A percentile compares a stretch with the other conserved stretches of the same genome.
Evolutionary conservation across 2,113 vertebrate genomes (phyloP).

Genomic region (Callopanchax toddi): DNA sequence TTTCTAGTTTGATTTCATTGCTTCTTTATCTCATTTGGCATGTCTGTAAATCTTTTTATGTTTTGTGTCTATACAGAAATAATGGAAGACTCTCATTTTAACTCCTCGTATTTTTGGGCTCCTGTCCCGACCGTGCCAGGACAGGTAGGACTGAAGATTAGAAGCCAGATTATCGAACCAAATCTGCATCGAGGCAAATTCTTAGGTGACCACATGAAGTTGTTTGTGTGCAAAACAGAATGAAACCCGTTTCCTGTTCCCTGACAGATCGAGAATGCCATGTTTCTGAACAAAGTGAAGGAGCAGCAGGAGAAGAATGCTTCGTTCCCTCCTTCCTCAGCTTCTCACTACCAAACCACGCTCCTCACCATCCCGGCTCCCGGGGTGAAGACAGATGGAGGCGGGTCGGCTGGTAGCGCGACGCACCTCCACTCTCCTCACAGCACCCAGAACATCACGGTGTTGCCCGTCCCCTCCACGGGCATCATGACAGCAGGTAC

Average conservation of each 20-base stretch:
- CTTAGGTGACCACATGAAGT: too few species aligned
- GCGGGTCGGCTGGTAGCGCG: conserved; percentile 76
- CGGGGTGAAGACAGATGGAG: conserved; percentile 86
- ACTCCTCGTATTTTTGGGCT: conserved; percentile 99
- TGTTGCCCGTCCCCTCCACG: conserved; percentile 93
- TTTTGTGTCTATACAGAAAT: conserved; percentile 81
- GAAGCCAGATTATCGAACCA: too few species aligned
- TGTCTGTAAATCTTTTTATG: conserved; percentile 36
- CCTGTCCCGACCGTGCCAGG: conserved; percentile 91
- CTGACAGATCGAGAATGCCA: conserved; percentile 92
- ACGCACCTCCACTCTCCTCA: conserved; percentile 89
- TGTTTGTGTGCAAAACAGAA: too few species aligned
- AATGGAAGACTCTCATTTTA: conserved; percentile 99
- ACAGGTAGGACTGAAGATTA: conserved; percentile 88
- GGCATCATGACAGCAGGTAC: conserved; percentile 96
- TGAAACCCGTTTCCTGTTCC: neutral
- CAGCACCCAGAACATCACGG: conserved; percentile 93
- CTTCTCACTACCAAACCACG: conserved; percentile 92
- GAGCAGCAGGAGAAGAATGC: conserved; percentile 95
- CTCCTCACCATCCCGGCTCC: conserved; percentile 92
- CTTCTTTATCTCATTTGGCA: neutral
- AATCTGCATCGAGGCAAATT: neutral
- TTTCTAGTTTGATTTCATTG: neutral
- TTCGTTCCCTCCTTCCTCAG: conserved; percentile 78
- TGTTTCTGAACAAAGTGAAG: conserved; percentile 99